Evolutionary conservation across 2,888 invertebrate species (phyloP), one percentile per base, ranked within the genome.

Genomic region (Capitulum mitella): DNA sequence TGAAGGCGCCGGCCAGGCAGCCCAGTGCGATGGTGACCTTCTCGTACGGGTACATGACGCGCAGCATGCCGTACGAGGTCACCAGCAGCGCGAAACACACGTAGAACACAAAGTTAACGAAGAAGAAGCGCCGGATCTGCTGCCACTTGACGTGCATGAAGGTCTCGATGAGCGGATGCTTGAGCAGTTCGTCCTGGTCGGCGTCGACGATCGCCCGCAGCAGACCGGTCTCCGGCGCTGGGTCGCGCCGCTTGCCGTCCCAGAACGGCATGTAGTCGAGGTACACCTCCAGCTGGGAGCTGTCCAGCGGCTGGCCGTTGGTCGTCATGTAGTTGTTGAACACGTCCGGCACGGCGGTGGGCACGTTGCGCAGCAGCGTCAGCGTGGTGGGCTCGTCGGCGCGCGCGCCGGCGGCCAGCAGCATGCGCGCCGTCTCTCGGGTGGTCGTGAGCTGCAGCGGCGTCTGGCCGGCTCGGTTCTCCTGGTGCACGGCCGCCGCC

Each of bases 71-170:
- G 80, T 88, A 87, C n/a, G 86, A 84, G 0, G 89, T 89, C 54
- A 89, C 83, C 0, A 88, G 87, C 8, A 85, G 80, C 0, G 89
- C 87, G 82, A 89, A 89, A 8, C 88, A 80, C 0, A 86, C 84
- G 81, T 89, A 89, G 19, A 88, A 83, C 16, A 85, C 84, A 80
- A 89, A 86, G 16, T 89, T 87, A 1, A 86, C 85, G 79, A 88
- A 88, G 83, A 89, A 89, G 82, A 89, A 89, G 54, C 87, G 86
- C 51, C 88, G 82, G 22, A 89, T 82, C 5, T 88, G 88, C 79
- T 86, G 87, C 89, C 89, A 90, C 84, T 89, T 89, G 8, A 89
- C 83, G 80, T 86, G 87, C 0, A 89, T 83, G 82, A 89, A 89
- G 81, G 89, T 89, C 83, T 89, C 89, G 3, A 89, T 85, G 75